Base-by-base conservation (phyloP, 2,113 vertebrate genomes). In the Loxodonta africana region DNA sequence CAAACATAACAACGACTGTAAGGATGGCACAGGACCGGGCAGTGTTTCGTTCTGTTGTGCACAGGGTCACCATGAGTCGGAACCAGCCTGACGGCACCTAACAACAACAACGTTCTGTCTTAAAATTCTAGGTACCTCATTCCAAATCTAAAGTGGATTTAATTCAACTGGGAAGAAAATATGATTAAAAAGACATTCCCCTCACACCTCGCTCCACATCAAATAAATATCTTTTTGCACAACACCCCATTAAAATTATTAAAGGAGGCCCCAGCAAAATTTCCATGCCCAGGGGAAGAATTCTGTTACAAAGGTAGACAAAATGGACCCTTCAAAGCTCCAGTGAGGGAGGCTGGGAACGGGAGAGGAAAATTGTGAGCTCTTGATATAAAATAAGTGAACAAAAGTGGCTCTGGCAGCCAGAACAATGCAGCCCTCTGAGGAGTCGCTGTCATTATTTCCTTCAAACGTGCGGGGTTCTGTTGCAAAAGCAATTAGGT, bases 401-500 rank as follows among this genome's bases (percentile, higher is more conserved):
- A 65, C 84, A 81, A 82, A 93, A 96, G 71, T 92, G 86, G 46
- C 51, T 12, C 65, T 51, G 83, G 84, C 57, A 80, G 83, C 76
- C 60, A 69, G 51, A 96, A 85, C 33, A 62, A 23, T 51, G 80
- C 15, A n/a, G 73, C 5, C 6, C 33, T 83, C 88, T 83, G 63
- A 83, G 91, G 25, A 76, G 33, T 62, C 77, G 37, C 65, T 96
- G 80, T 91, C 53, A 88, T n/a, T 37, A 8, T 74, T 77, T 21
- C 48, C 63, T 74, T 97, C 73, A 96, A 63, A 92, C 41, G 60
- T 90, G 23, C 44, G 53, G 53, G 48, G 63, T 88, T 97, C 90
- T 97, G 97, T 95, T 97, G 84, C 94, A 46, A 91, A 80, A 94
- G 83, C 89, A 94, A 90, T 98, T 65, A 90, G 57, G 65, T 78